Percentiles rank a stretch among this genome's conserved stretches.
phyloP scores from a whole-genome alignment of 2,113 vertebrate genomes.

The Ahaetulla prasina region DNA sequence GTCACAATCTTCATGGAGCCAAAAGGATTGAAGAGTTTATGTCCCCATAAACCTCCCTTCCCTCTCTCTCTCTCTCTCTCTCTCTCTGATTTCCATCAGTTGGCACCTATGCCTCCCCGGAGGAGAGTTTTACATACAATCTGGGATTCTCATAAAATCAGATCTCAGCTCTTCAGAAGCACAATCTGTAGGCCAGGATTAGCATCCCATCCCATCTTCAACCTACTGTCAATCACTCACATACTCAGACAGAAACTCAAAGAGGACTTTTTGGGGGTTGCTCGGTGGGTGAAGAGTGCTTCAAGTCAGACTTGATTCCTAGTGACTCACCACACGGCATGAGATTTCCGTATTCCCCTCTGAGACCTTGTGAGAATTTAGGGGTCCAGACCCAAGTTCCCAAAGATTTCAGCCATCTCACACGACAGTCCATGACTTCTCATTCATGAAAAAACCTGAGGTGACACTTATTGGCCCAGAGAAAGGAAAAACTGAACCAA shows the following conservation, averaged over 20 bases:
- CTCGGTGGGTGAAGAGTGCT: background rate
- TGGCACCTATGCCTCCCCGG: background rate
- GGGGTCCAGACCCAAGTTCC: background rate
- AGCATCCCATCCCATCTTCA: background rate
- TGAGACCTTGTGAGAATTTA: background rate
- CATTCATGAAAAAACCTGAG: background rate
- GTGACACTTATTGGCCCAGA: background rate
- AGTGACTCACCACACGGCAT: background rate
- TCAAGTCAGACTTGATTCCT: background rate
- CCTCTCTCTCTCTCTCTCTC: background rate
- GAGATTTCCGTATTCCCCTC: background rate
- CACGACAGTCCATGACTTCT: background rate
- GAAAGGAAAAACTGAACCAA: background rate
- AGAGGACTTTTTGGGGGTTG: background rate
- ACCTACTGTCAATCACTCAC: background rate
- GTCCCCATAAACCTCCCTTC: background rate
- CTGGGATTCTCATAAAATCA: background rate
- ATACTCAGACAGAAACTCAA: background rate
- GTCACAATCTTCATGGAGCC: background rate
- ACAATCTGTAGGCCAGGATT: background rate
- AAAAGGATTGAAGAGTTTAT: background rate
- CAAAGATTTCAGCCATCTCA: background rate
- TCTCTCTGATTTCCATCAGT: background rate
- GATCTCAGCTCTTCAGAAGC: background rate
- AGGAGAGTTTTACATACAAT: background rate